Evolutionary conservation across 2,888 invertebrate species (phyloP).

Genomic region (Argyresthia albistria): DNA sequence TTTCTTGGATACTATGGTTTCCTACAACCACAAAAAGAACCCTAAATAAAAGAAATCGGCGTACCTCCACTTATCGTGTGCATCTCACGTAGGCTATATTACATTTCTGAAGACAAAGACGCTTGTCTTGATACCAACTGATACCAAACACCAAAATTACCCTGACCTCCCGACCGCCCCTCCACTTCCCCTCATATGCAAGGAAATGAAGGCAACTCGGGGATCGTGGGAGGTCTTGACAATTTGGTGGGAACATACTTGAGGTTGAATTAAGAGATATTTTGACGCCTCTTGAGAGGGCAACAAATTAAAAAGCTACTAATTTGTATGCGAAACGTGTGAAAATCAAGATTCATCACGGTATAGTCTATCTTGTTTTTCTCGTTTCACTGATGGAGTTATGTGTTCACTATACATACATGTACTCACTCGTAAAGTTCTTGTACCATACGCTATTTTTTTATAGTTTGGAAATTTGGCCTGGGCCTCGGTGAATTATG

Average conservation of each 20-base stretch:
- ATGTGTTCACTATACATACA: no score
- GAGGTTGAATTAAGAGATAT: conserved; percentile 27
- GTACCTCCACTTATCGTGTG: conserved; percentile 40
- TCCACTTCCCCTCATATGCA: neutral
- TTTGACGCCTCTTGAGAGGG: conserved; percentile 52
- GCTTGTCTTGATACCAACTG: conserved; percentile 45
- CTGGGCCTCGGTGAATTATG: no score
- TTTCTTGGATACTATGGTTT: no score
- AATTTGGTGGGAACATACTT: conserved; percentile 18
- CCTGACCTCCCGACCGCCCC: conserved; percentile 14
- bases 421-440: no score
- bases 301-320: conserved; percentile 57
- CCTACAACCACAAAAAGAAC: no score
- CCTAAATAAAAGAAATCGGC: conserved; percentile 38
- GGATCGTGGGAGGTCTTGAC: conserved; percentile 14
- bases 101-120: conserved; percentile 52
- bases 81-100: conserved; percentile 54
- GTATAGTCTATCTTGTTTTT: conserved; percentile 9
- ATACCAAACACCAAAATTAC: conserved; percentile 36
- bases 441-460: no score
- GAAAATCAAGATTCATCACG: conserved; percentile 29
- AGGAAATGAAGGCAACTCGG: neutral
- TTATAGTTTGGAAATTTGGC: no score
- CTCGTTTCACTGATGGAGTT: neutral
- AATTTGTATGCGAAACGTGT: conserved; percentile 48